Conservation (phyloP, 2,797 vertebrate genomes). For the Pitangus sulphuratus region DNA sequence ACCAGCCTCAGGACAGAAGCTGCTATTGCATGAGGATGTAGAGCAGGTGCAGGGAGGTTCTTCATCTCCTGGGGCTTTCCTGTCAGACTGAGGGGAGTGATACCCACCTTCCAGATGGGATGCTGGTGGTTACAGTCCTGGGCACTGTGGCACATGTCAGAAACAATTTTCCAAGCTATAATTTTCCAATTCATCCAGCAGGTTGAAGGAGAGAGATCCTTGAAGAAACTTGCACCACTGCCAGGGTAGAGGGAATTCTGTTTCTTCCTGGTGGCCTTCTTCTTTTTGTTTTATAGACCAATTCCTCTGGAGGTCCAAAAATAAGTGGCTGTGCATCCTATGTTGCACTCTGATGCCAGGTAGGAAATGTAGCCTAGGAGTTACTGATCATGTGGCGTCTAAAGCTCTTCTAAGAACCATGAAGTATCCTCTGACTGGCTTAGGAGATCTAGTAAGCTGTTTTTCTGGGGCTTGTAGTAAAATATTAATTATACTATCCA, state of each 20-base stretch:
- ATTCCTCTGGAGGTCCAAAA: background rate
- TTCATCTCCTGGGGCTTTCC: background rate
- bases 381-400: background rate
- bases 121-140: background rate
- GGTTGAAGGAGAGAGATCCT: background rate
- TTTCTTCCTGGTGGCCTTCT: slow-evolving; percentile 12
- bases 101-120: background rate
- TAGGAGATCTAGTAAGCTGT: background rate
- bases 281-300: background rate
- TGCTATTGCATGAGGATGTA: background rate
- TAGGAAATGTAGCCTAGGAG: slow-evolving; percentile 16
- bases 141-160: background rate
- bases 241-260: background rate
- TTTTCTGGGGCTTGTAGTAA: background rate
- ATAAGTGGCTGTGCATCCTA: background rate
- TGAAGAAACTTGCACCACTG: background rate
- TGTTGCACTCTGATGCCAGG: background rate
- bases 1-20: slow-evolving; percentile 18
- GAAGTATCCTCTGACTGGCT: background rate
- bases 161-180: background rate
- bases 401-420: slow-evolving; percentile 50
- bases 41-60: background rate
- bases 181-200: background rate
- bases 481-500: slow-evolving; percentile 15
- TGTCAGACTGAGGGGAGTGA: background rate